phyloP scores from a whole-genome alignment of 2,113 vertebrate species.

The Thermophis baileyi region DNA sequence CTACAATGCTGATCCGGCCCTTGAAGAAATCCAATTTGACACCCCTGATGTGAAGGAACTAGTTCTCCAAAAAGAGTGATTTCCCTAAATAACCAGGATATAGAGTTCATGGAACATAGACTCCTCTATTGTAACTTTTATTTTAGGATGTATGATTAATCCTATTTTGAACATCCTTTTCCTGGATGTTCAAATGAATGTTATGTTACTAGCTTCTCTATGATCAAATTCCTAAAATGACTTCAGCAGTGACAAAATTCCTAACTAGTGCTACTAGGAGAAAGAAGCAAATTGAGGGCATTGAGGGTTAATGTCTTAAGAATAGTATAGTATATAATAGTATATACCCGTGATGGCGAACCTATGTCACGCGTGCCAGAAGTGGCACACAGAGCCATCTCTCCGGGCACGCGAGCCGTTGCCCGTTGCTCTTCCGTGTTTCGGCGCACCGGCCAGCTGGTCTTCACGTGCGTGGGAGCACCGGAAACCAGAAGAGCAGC shows the following conservation, averaged over 20 bases:
- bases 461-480: too few relatives aligned
- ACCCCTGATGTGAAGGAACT: too few relatives aligned
- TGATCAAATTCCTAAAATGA: background rate
- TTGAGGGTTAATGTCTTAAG: background rate
- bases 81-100: background rate
- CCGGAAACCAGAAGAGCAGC: too few relatives aligned
- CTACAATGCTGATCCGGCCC: too few relatives aligned
- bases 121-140: background rate
- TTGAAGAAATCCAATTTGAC: too few relatives aligned
- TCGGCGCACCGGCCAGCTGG: too few relatives aligned
- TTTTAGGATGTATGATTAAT: background rate
- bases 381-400: too few relatives aligned
- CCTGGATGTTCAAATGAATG: background rate
- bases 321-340: background rate
- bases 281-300: background rate
- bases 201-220: background rate
- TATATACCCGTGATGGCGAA: too few relatives aligned
- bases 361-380: too few relatives aligned
- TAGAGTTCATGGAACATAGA: background rate
- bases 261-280: background rate
- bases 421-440: too few relatives aligned
- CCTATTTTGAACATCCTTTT: background rate
- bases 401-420: too few relatives aligned
- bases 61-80: background rate
- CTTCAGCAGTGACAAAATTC: background rate